Evolutionary conservation across 1,140 invertebrate genomes (phyloP), one percentile per base, ranked within the genome.

Genomic region (Chymomyza costata): DNA sequence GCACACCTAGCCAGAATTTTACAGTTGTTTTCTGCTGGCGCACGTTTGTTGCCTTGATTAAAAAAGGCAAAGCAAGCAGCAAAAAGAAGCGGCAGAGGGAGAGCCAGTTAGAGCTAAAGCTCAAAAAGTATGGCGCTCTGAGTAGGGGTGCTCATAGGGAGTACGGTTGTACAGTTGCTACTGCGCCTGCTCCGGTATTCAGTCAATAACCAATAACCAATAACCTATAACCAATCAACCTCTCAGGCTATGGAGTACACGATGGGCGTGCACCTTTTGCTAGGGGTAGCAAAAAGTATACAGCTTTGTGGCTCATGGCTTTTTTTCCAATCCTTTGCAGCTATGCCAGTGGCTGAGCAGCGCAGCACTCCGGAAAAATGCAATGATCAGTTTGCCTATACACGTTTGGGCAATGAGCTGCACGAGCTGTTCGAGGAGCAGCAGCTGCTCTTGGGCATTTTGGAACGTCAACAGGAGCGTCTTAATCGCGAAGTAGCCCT

Each of bases 141-240:
- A n/a, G n/a, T n/a, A n/a, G n/a, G n/a, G n/a, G n/a, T n/a, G n/a
- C n/a, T n/a, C n/a, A n/a, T n/a, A n/a, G n/a, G n/a, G n/a, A n/a
- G n/a, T n/a, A n/a, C n/a, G n/a, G n/a, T 38, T 6, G 38, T 31
- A 44, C 52, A 37, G 38, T 28, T 5, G 15, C 71, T 71, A 71
- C 57, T 78, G 71, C 71, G 71, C 71, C 63, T 78, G 71, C 55
- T 67, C 63, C 58, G 52, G 25, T 7, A 21, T 16, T 38, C 10
- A 25, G 21, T 25, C 21, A 25, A 25, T 25, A 25, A 3, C 46
- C 48, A 18, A 61, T 64, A 53, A 54, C 69, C 69, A 74, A 62
- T 64, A 48, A 47, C 51, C 39, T 49, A 45, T 67, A 30, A 19
- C 57, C 38, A 28, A 13, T 38, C 44, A 11, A 25, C 21, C 21